phyloP scores from a whole-genome alignment of 2,113 vertebrate species.

The Dromaius novaehollandiae region DNA sequence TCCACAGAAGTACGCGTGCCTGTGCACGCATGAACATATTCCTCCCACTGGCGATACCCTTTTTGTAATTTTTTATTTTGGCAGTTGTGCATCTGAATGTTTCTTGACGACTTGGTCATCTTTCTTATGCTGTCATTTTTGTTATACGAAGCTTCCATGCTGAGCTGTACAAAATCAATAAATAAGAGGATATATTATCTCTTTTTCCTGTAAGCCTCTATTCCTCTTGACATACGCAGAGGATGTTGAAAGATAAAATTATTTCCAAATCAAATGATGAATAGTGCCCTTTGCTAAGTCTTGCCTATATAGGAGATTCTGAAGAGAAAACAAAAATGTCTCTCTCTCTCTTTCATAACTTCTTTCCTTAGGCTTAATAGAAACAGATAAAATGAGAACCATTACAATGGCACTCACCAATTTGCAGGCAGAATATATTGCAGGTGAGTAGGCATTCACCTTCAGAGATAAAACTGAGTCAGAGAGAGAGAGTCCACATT shows the following conservation, averaged over 20 bases:
- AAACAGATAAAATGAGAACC: constrained; percentile 45
- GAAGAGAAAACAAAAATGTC: constrained; percentile 4
- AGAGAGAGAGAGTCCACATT: neutral
- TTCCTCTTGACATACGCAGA: neutral
- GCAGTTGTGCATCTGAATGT: neutral
- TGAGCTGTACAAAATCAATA: constrained; percentile 27
- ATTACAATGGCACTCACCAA: constrained; percentile 44
- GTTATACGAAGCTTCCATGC: neutral
- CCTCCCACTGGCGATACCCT: neutral
- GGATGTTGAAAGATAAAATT: constrained; percentile 29
- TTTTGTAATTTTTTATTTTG: neutral
- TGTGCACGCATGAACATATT: neutral
- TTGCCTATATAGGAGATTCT: neutral
- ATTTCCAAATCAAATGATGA: constrained; percentile 53
- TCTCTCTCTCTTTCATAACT: neutral
- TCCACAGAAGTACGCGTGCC: fast-evolving
- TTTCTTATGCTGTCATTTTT: neutral
- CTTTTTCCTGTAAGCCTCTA: neutral
- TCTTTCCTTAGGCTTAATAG: constrained; percentile 47
- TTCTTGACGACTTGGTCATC: neutral
- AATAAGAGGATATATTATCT: constrained; percentile 2
- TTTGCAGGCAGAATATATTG: constrained; percentile 41
- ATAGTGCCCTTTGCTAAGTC: neutral
- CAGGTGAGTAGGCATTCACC: constrained; percentile 42
- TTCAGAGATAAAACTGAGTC: constrained; percentile 46